phyloP scores from a whole-genome alignment of 2,113 vertebrate genomes.

The Urocynchramus pylzowi region DNA sequence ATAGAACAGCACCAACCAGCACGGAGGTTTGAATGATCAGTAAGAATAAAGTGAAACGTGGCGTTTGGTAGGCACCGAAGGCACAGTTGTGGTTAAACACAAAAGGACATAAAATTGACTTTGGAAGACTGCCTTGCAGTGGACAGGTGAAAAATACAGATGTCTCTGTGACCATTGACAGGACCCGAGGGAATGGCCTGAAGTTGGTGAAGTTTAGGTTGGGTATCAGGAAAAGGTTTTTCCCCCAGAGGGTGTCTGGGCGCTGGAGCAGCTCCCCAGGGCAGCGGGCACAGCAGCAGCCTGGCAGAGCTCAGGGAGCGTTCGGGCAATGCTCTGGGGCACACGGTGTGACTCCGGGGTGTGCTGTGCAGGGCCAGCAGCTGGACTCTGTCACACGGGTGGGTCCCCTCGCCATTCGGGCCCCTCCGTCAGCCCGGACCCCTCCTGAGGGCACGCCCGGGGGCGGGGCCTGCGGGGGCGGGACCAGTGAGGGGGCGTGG shows the following conservation, averaged over 20 bases:
- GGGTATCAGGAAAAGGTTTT: neutral
- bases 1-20: neutral
- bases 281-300: neutral
- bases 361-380: neutral
- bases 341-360: neutral
- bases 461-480: neutral
- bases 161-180: neutral
- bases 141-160: neutral
- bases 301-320: neutral
- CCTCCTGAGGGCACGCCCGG: accelerated
- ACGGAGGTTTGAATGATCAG: neutral
- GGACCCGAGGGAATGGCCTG: neutral
- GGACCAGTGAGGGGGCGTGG: neutral
- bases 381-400: accelerated
- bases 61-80: accelerated
- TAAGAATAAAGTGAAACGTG: neutral
- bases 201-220: neutral
- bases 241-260: accelerated
- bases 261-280: neutral
- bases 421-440: accelerated
- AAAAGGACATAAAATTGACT: accelerated
- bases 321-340: accelerated
- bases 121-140: accelerated
- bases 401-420: neutral
- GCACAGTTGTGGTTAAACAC: neutral